These are phyloP conservation scores for Strigops habroptila DNA, from an alignment of 2,113 vertebrate species.

Conservation along the genomic window DNA sequence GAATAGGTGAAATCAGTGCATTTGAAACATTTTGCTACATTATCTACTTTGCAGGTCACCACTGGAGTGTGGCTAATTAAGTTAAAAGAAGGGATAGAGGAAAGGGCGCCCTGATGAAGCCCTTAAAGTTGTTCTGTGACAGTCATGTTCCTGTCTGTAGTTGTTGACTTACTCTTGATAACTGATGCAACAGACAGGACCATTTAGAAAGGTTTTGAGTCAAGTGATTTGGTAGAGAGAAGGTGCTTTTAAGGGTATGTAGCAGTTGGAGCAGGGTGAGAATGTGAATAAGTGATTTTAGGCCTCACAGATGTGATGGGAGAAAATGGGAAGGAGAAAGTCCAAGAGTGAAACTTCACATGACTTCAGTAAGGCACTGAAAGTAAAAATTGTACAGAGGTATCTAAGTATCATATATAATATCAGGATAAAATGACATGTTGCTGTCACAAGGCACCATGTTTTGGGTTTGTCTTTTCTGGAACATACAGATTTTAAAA, in stretches of 20 bases:
- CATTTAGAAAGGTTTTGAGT: background rate
- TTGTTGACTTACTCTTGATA: background rate
- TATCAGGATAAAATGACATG: fast-evolving
- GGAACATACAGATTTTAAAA: background rate
- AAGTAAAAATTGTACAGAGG: background rate
- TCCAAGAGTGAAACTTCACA: background rate
- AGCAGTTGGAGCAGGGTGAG: background rate
- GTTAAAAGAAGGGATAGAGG: background rate
- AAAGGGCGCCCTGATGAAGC: background rate
- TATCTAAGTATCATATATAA: background rate
- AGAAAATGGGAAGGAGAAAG: background rate
- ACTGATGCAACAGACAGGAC: background rate
- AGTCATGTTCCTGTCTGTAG: fast-evolving
- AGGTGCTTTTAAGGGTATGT: background rate
- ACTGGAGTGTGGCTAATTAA: background rate
- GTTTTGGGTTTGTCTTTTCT: background rate
- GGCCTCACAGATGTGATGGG: background rate
- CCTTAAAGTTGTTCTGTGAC: background rate
- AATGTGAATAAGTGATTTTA: background rate
- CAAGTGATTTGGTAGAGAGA: background rate
- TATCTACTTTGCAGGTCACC: background rate
- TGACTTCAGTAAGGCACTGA: background rate
- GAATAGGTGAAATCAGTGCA: background rate
- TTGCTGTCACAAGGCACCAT: background rate
- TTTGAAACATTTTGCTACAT: background rate